A percentile compares a stretch with the other conserved stretches of the same genome.
These are phyloP conservation scores for Lanius ludovicianus DNA, from an alignment of 2,113 vertebrate species.

Conservation along the genomic window DNA sequence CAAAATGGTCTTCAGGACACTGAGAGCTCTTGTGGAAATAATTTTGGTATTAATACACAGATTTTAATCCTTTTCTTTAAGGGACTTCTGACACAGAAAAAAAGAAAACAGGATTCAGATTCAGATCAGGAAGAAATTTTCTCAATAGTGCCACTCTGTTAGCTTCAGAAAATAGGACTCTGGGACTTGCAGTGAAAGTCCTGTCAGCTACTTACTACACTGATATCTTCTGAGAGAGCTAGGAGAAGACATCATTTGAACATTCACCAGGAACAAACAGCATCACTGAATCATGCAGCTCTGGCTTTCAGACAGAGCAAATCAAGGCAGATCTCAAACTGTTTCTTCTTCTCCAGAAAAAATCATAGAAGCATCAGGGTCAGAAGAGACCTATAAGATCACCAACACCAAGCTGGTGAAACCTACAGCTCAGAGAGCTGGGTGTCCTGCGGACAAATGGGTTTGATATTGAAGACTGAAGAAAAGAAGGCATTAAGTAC, in stretches of 20 bases:
- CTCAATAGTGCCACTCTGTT: neutral
- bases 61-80: neutral
- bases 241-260: neutral
- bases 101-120: neutral
- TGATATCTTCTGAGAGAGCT: neutral
- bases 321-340: neutral
- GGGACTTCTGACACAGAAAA: neutral
- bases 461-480: neutral
- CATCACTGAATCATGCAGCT: neutral
- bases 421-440: neutral
- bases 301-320: neutral
- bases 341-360: neutral
- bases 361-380: neutral
- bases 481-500: neutral
- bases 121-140: neutral
- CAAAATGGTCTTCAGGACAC: neutral
- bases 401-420: neutral
- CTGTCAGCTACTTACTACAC: neutral
- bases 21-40: neutral
- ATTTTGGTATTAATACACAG: neutral
- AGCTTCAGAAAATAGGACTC: neutral
- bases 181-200: neutral
- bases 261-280: neutral
- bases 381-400: neutral
- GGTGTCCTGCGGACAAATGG: neutral